These are phyloP conservation scores for Apolygus lucorum DNA, from an alignment of 1,140 invertebrate species.

Conservation along the genomic window DNA sequence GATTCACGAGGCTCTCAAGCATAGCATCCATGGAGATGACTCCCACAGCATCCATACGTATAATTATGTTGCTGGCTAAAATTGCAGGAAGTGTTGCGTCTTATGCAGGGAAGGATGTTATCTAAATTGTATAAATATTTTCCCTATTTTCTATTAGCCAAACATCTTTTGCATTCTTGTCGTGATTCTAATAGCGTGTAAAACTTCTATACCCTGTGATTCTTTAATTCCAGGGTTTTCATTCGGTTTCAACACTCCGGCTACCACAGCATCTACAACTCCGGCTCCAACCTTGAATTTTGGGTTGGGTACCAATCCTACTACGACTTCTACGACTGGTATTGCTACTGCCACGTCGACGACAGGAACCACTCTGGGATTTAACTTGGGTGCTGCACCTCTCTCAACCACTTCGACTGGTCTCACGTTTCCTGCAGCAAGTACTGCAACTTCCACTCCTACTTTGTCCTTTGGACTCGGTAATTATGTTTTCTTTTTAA, in stretches of 20 bases:
- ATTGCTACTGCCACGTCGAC: background rate
- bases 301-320: background rate
- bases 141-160: too few relatives aligned
- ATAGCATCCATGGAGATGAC: too few relatives aligned
- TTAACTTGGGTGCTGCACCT: slow-evolving; percentile 6
- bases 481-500: background rate
- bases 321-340: background rate
- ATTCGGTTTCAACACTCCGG: too few relatives aligned
- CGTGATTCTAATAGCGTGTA: background rate
- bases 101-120: too few relatives aligned
- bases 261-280: background rate
- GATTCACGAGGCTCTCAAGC: too few relatives aligned
- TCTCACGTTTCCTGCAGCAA: background rate
- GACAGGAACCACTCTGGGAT: background rate
- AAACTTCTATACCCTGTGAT: background rate
- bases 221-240: background rate
- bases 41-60: too few relatives aligned
- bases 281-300: slow-evolving; percentile 7
- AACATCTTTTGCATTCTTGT: too few relatives aligned
- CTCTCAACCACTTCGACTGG: background rate
- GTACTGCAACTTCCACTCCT: background rate
- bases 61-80: too few relatives aligned
- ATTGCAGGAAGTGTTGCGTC: too few relatives aligned
- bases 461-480: background rate
- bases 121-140: too few relatives aligned